Base-by-base conservation (phyloP, 1,140 invertebrate species). In the Danaus melanippus region DNA sequence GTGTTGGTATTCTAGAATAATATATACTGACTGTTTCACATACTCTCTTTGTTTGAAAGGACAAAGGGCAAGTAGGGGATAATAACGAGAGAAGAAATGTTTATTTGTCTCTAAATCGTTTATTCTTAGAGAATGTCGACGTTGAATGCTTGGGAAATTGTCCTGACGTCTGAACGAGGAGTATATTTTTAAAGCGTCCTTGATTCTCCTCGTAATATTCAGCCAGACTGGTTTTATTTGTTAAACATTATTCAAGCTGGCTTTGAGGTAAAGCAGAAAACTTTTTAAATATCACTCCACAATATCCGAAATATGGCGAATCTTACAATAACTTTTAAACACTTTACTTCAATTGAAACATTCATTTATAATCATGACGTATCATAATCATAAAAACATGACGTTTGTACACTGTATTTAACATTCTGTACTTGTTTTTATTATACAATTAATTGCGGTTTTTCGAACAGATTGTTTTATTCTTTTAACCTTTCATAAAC, bases 51-150 rank as follows among this genome's bases (percentile, higher is more conserved):
- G 45, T 53, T 50, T 46, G 51, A 42, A 52, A 40, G 54, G 52
- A 55, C 56, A 50, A 69, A 64, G 50, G 60, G 53, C 61, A 64
- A 67, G 64, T 62, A 46, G 54, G 55, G 51, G 58, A 67, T 66
- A 69, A 67, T 64, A 70, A 67, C 62, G 62, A 64, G 57, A 53
- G 50, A 46, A 58, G 50, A 69, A 66, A 67, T 71, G 62, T 69
- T 72, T 74, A 67, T 70, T 74, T 73, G 62, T 68, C 61, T 69
- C 51, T 56, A 71, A 68, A 73, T 69, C 69, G 70, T 69, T 75
- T 71, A 74, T 75, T 71, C 58, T 56, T 50, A 64, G 66, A 56
- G 63, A 73, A 75, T 64, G 62, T 62, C 64, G 54, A 66, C 66
- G 59, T 57, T 63, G 72, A 70, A 69, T 64, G 62, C 66, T 64